Conservation (phyloP, 1,140 invertebrate genomes). For the Zaprionus taronus region DNA sequence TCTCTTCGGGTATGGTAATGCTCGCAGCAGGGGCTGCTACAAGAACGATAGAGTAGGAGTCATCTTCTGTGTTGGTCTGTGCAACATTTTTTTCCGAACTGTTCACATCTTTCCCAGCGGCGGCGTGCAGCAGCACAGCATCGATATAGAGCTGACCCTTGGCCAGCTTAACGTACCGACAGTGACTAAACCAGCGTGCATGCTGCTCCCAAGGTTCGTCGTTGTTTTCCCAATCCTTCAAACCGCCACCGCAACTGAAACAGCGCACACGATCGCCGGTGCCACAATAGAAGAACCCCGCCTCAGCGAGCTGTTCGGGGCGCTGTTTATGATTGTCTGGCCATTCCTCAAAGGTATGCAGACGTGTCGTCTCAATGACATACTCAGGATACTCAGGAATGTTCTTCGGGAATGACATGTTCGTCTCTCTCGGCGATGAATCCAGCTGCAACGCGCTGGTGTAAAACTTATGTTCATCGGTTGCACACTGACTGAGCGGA, state of each 20-base stretch:
- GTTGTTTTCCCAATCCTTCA: conserved; percentile 93
- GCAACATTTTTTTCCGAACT: conserved; percentile 47
- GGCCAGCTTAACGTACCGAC: conserved; percentile 89
- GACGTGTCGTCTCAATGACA: conserved; percentile 85
- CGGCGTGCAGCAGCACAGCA: conserved; percentile 77
- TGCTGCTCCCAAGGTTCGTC: conserved; percentile 96
- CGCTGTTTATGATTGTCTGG: conserved; percentile 90
- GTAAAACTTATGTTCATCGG: background rate
- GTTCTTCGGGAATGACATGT: conserved; percentile 41
- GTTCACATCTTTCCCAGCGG: conserved; percentile 31
- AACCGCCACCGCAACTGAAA: conserved; percentile 93
- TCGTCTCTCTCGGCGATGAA: background rate
- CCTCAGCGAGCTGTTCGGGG: conserved; percentile 91
- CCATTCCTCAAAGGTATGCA: conserved; percentile 90
- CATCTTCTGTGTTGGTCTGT: conserved; percentile 4
- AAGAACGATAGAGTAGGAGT: background rate
- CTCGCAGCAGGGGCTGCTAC: conserved; percentile 4
- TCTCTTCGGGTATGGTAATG: conserved; percentile 84
- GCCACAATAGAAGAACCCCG: conserved; percentile 96
- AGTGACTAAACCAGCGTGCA: conserved; percentile 92
- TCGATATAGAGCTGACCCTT: conserved; percentile 90
- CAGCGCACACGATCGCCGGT: conserved; percentile 93
- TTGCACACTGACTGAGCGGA: conserved; percentile 21
- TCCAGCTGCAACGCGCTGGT: background rate
- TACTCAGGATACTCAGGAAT: conserved; percentile 85